Evolutionary conservation across 2,113 vertebrate genomes (phyloP).

Genomic region (Myiopsitta monachus): DNA sequence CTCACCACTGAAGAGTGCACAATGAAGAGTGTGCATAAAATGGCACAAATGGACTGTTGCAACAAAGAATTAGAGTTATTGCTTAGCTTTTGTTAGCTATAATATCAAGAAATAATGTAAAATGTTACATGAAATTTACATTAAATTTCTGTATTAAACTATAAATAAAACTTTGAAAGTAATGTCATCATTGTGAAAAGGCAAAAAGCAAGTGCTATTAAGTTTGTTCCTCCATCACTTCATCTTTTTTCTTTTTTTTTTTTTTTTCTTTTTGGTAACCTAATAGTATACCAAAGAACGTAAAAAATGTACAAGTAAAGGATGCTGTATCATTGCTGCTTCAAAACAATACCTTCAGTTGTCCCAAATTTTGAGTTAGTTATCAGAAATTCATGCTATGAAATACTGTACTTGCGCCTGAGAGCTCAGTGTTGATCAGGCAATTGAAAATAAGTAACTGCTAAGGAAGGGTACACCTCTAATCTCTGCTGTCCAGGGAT

Average conservation of each 20-base stretch:
- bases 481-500: background rate
- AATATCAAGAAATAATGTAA: background rate
- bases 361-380: background rate
- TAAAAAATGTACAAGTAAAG: background rate
- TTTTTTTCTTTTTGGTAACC: background rate
- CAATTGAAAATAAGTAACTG: background rate
- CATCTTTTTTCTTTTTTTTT: background rate
- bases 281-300: background rate
- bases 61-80: background rate
- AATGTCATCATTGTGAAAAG: background rate
- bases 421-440: background rate
- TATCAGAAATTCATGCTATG: background rate
- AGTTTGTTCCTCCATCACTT: background rate
- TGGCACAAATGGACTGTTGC: background rate
- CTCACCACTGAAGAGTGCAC: background rate
- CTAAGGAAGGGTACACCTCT: background rate
- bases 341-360: background rate
- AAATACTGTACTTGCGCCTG: background rate
- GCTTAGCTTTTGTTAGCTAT: background rate
- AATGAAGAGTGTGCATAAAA: background rate
- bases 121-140: background rate
- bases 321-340: background rate
- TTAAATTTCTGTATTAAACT: background rate
- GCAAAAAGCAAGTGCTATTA: background rate
- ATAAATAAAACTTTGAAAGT: background rate